Evolutionary conservation across 2,113 vertebrate genomes (phyloP).

Genomic region (Limanda limanda): DNA sequence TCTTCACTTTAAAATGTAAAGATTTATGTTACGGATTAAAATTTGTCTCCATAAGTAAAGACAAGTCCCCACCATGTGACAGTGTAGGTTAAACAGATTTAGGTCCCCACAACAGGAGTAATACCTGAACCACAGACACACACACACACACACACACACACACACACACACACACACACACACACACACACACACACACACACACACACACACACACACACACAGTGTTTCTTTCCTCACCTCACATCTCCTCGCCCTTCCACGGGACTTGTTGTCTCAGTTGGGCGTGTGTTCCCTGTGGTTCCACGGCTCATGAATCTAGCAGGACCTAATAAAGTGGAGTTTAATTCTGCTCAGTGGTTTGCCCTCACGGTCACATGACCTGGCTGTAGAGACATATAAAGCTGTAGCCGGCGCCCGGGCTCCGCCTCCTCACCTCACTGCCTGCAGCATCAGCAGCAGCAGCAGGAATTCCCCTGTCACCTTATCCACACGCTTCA

Average conservation of each 20-base stretch:
- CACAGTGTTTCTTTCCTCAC: background rate
- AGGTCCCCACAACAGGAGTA: no score
- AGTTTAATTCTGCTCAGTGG: slow-evolving; percentile 23
- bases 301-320: slow-evolving; percentile 54
- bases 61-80: no score
- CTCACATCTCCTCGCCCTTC: background rate
- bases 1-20: no score
- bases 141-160: no score
- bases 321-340: slow-evolving; percentile 5
- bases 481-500: slow-evolving; percentile 64
- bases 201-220: no score
- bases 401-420: background rate
- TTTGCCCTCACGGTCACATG: slow-evolving; percentile 4
- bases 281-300: background rate
- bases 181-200: no score
- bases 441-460: slow-evolving; percentile 66
- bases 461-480: slow-evolving; percentile 75
- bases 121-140: no score
- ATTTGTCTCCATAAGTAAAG: no score
- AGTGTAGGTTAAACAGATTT: no score
- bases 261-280: background rate
- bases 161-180: no score
- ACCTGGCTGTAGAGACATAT: slow-evolving; percentile 12
- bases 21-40: no score
- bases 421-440: slow-evolving; percentile 18